Evolutionary conservation across 2,888 invertebrate species (phyloP).

Genomic region (Meta bourneti): DNA sequence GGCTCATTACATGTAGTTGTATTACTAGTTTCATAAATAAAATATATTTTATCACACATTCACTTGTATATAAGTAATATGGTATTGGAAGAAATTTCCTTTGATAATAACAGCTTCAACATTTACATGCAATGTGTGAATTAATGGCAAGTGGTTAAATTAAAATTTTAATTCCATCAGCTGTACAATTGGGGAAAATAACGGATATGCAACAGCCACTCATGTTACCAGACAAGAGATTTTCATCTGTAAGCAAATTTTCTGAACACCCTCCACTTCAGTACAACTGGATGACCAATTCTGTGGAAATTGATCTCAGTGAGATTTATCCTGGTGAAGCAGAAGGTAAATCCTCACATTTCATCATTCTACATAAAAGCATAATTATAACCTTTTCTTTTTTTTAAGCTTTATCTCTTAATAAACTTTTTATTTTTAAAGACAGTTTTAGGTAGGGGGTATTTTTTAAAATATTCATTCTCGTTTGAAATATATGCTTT

Average conservation of each 20-base stretch:
- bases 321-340: conserved; percentile 23
- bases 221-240: conserved; percentile 55
- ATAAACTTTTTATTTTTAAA: not conserved
- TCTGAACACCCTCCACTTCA: conserved; percentile 55
- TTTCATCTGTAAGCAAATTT: conserved; percentile 45
- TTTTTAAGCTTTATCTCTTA: not conserved
- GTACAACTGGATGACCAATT: conserved; percentile 74
- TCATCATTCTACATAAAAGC: too few relatives aligned
- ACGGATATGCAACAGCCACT: conserved; percentile 49
- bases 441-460: not conserved
- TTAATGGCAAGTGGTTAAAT: not conserved
- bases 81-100: too few relatives aligned
- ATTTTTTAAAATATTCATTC: too few relatives aligned
- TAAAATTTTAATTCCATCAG: conserved; percentile 22
- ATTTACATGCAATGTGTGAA: not conserved
- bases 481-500: too few relatives aligned
- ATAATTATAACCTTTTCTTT: too few relatives aligned
- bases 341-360: conserved; percentile 14
- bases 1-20: too few relatives aligned
- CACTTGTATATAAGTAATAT: too few relatives aligned
- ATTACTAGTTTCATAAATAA: too few relatives aligned
- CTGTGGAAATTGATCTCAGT: conserved; percentile 71
- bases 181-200: conserved; percentile 66
- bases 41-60: too few relatives aligned
- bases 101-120: too few relatives aligned